Evolutionary conservation across 1,140 invertebrate species (phyloP).

Genomic region (Bombus pascuorum): DNA sequence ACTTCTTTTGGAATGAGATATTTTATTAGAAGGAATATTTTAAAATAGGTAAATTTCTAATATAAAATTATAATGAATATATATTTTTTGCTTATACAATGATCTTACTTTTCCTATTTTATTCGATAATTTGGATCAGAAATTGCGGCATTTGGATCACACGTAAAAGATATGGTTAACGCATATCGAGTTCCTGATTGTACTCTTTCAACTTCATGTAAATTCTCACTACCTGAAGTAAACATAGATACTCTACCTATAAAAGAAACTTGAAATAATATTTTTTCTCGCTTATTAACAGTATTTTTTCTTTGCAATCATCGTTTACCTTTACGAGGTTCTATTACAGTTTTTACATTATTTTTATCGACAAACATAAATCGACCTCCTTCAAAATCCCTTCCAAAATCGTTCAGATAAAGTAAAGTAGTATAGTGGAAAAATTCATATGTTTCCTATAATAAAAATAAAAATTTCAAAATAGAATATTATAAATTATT

Average conservation of each 20-base stretch:
- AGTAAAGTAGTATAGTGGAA: conserved; percentile 93
- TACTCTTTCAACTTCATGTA: conserved; percentile 92
- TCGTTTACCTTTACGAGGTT: conserved; percentile 87
- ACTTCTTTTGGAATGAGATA: neutral
- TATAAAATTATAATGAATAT: conserved; percentile 14
- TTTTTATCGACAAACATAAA: conserved; percentile 91
- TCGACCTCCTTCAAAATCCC: conserved; percentile 91
- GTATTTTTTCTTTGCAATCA: neutral
- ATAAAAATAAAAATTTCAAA: conserved; percentile 57
- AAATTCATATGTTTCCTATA: conserved; percentile 91
- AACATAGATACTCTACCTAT: conserved; percentile 90
- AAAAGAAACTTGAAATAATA: conserved; percentile 28
- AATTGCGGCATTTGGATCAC: conserved; percentile 87
- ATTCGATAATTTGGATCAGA: conserved; percentile 82
- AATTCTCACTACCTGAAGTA: conserved; percentile 93
- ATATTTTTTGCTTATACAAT: neutral
- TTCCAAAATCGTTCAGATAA: conserved; percentile 89
- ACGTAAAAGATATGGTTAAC: conserved; percentile 93
- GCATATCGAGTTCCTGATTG: conserved; percentile 89
- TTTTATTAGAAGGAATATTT: neutral
- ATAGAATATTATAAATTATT: neutral
- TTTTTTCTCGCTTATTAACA: neutral
- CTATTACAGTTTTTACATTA: conserved; percentile 88
- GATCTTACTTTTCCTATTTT: neutral
- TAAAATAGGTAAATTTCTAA: neutral